These are phyloP conservation scores for Megaleporinus macrocephalus DNA, from an alignment of 2,113 vertebrate genomes.

Conservation along the genomic window DNA sequence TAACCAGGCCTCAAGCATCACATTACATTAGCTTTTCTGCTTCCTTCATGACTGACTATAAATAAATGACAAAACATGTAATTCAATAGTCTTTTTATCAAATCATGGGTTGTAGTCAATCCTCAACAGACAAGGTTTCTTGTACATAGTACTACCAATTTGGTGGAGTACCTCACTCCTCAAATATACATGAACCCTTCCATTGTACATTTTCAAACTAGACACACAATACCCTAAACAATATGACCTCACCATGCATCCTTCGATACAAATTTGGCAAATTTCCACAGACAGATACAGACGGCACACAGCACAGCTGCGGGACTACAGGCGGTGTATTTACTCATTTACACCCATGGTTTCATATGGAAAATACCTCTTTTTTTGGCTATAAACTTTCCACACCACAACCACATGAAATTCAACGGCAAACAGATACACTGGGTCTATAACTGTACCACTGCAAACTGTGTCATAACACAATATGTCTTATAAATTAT, in stretches of 20 bases:
- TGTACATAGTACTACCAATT: not conserved
- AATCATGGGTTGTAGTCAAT: no score
- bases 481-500: no score
- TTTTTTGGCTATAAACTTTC: no score
- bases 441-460: no score
- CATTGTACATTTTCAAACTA: not conserved
- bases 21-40: not conserved
- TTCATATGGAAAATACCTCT: no score
- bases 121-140: not conserved
- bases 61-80: not conserved
- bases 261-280: not conserved
- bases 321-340: not conserved
- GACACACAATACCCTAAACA: not conserved
- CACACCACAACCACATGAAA: no score
- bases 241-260: no score
- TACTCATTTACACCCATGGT: no score
- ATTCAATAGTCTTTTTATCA: no score
- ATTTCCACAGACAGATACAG: not conserved
- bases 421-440: no score
- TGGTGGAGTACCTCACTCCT: not conserved
- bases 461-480: no score
- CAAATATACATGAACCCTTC: not conserved
- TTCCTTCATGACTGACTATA: not conserved
- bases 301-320: not conserved
- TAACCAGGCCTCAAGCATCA: not conserved